Conservation (phyloP, 1,140 invertebrate genomes). For the Pseudachorutes palmiensis region DNA sequence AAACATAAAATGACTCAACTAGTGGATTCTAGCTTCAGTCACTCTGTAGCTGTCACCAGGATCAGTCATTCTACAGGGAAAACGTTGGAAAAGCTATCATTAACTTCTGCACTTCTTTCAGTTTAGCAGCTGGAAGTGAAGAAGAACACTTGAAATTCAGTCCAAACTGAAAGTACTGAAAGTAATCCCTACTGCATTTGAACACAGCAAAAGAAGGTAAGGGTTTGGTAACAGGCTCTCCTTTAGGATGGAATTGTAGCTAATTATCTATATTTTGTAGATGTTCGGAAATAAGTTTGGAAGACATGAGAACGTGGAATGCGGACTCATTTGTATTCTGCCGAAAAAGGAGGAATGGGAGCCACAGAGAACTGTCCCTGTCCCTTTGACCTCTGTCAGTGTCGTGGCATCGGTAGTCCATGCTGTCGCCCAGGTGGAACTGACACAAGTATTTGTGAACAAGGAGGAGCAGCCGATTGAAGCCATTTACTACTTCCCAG, state of each 20-base stretch:
- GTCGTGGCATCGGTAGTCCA: slow-evolving; percentile 27
- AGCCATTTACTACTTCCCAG: slow-evolving; percentile 32
- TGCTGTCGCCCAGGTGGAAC: slow-evolving; percentile 29
- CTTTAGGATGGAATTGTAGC: background rate
- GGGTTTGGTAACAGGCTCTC: too few relatives aligned
- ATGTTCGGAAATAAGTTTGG: slow-evolving; percentile 17
- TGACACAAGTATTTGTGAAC: slow-evolving; percentile 32
- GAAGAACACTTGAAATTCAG: too few relatives aligned
- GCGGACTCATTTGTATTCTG: slow-evolving; percentile 21
- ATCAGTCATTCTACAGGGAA: too few relatives aligned
- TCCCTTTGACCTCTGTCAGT: slow-evolving; percentile 25
- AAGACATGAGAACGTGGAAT: slow-evolving; percentile 19
- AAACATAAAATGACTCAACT: too few relatives aligned
- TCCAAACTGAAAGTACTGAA: too few relatives aligned
- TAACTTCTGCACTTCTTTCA: too few relatives aligned
- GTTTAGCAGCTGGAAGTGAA: too few relatives aligned
- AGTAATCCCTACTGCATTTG: too few relatives aligned
- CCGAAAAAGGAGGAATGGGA: background rate
- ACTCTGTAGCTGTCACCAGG: too few relatives aligned
- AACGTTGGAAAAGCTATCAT: too few relatives aligned
- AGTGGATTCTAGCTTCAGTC: too few relatives aligned
- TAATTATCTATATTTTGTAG: background rate
- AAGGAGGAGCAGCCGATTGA: slow-evolving; percentile 34
- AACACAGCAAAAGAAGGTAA: too few relatives aligned
- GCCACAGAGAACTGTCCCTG: slow-evolving; percentile 8